Evolutionary conservation across 2,797 vertebrate genomes (phyloP), one percentile per base, ranked within the genome.

Genomic region (Mareca strepera): DNA sequence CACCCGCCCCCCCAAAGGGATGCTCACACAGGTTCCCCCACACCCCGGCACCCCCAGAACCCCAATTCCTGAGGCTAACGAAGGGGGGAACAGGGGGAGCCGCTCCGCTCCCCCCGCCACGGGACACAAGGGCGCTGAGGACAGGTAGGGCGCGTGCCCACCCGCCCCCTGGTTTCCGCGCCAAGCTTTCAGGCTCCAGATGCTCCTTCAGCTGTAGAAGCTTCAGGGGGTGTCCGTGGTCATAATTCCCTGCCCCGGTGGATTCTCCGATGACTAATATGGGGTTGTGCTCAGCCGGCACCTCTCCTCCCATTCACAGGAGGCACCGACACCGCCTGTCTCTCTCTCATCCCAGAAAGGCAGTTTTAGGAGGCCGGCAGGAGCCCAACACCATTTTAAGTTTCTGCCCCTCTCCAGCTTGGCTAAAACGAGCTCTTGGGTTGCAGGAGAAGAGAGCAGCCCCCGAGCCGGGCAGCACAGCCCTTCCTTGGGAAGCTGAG

Each of bases 61-160:
- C 29, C 50, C 67, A 63, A 46, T 29, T 23, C 26, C 29, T 2
- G 3, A 58, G 29, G 28, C 26, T 3, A 2, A 50, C 4, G 48
- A 22, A 0, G 11, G 31, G 20, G 53, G 8, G 5, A 62, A 56
- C 8, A 31, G 17, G 50, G 9, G 7, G 55, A 67, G 26, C 72
- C 7, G 25, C 0, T 0, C 59, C 63, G 59, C 26, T 14, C 33
- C 16, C 53, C 59, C 25, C 4, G 2, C 26, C 43, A 5, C 1
- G 58, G 53, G 76, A 64, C 44, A 44, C 3, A 0, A 35, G 9
- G 60, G 26, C 26, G 62, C 74, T 29, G 46, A 0, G 2, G 66
- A 31, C 83, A 86, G 53, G 79, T 53, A 86, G 17, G 33, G 62
- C 67, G 33, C 35, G 1, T 52, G 64, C 78, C 39, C 31, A 17